Base-by-base conservation (phyloP, 2,797 vertebrate species). In the Lacerta viridis region DNA sequence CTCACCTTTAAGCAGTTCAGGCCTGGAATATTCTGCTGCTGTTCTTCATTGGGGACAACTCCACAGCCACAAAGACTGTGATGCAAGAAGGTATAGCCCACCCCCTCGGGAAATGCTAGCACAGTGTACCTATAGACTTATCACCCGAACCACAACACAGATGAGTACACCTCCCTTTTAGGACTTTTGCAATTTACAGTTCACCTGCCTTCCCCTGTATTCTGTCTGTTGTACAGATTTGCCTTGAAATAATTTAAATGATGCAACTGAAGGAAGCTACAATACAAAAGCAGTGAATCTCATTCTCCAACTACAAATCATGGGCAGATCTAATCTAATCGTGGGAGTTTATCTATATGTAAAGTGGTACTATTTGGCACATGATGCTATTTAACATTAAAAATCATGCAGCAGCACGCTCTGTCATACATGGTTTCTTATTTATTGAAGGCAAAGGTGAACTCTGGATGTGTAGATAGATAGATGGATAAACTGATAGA, bases 311-410 rank as follows among this genome's bases (percentile, higher is more conserved):
- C 75, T 90, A 94, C 76, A 88, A 86, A 90, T 85, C 92, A 91
- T 90, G 87, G 93, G 87, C 89, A 91, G 92, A 91, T 93, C 88
- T 90, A 94, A 41, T 84, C 7, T 92, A 95, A 92, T 91, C 33
- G 90, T 50, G 89, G 82, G 80, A 92, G 92, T 92, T 89, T 91
- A 93, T 87, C 80, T 85, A 92, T 33, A 87, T 90, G 90, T 82
- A 93, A 91, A 93, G 83, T 90, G 75, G 87, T 88, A 91, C 92
- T 93, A 80, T 87, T 68, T 29, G 1, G 11, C 29, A 33, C 83
- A 20, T 36, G 23, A n/a, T 84, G 23, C 33, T 84, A 72, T 39
- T 55, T 2, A 2, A 36, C 20, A 88, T 25, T 72, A 85, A 85
- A 87, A 20, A 80, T 46, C n/a, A 36, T 50, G 71, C 39, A 43